Base-by-base conservation (phyloP, 2,797 vertebrate genomes). In the Gephyroberyx darwinii region DNA sequence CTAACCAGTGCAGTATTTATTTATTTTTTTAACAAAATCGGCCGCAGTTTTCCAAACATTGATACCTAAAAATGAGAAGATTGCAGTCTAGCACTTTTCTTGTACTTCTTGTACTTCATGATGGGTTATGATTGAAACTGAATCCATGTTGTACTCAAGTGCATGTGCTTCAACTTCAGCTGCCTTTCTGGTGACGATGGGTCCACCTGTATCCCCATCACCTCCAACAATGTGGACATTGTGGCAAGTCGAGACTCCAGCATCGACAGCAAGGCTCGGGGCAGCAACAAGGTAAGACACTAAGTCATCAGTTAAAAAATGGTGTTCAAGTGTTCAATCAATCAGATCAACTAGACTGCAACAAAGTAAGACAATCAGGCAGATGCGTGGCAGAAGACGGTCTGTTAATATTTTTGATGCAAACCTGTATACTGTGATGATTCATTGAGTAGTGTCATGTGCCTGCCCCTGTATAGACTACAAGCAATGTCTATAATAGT, bases 221-320 rank as follows among this genome's bases (percentile, higher is more conserved):
- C 93, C 26, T 96, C 95, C 53, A 95, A 92, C 83, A 95, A 95
- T 39, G 97, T 99, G 76, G 97, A 99, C 90, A 96, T 99, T 56
- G 95, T 99, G 69, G 97, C 98, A 8, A 99, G 97, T 90, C 95
- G 94, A 87, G 97, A 98, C 85, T 99, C 98, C 2, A 96, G 95
- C 91, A 99, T 99, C 87, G 96, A 94, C 77, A 99, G 97, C 89
- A 98, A 99, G 85, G 96, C 98, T 62, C 91, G 94, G 61, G 98
- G 98, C 30, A 99, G 98, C 92, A 99, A 95, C 92, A 98, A 98
- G 96, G 98, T 98, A 70, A 69, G 50, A 52, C n/a, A 20, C 19
- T 7, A 26, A 26, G 20, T 20, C 41, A 41, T 45, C 5, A 31
- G 30, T 37, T 53, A 1, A 1, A 0, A 39, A 17, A 47, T 2